Evolutionary conservation across 1,140 invertebrate genomes (phyloP), one percentile per base, ranked within the genome.

Genomic region (Triops longicaudatus): DNA sequence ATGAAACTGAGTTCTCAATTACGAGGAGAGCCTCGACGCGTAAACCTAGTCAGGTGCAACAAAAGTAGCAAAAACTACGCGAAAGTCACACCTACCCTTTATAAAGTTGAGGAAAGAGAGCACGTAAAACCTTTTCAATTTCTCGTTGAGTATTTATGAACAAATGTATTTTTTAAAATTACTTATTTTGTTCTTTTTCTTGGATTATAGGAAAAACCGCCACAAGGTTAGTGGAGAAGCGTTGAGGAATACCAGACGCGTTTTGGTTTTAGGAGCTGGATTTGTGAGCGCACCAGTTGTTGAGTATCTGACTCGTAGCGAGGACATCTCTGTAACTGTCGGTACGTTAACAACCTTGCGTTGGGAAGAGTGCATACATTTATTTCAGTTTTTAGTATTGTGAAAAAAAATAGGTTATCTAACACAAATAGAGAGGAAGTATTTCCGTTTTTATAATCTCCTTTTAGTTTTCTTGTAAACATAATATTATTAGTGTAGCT

Each of bases 181-280:
- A 78, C 1, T 26, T 42, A 73, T 1, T 37, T 73, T 73, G 26
- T n/a, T 6, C 6, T n/a, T 28, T 41, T 22, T 22, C 7, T 17
- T 9, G n/a, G 26, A 73, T 17, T 26, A 7, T 76, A 43, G 26
- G 50, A 74, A 74, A n/a, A 76, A 37, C n/a, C 78, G 74, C 37
- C 78, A 76, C 22, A 73, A 75, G 44, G 74, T 78, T n/a, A 17
- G 31, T 22, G 78, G 78, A 26, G 74, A 76, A n/a, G 71, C 22
- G 12, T 76, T 78, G 17, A 71, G 74, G 9, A 79, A 80, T 7
- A 76, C 78, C 1, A 86, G 87, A 78, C 86, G 86, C 80, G 92
- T 97, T 1, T 86, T 99, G 1, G 90, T 99, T 0, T 85, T 99
- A 3, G 98, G 98, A 0, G 95, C 98, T 73, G 98, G 98, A 6